Base-by-base conservation (phyloP, 2,888 invertebrate species). In the Gastracanthus pulcherrimus region DNA sequence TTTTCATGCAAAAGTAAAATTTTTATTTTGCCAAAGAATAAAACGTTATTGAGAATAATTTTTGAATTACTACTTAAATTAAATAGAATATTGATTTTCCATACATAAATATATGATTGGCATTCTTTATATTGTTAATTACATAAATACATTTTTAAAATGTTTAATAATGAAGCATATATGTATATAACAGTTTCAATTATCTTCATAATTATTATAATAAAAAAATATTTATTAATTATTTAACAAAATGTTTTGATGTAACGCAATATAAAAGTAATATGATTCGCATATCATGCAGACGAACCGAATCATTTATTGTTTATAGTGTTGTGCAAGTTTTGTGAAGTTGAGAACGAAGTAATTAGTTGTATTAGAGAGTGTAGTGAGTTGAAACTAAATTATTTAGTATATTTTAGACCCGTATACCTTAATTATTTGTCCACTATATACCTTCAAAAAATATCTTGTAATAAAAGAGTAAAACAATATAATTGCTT, bases 1-100 rank as follows among this genome's bases (percentile, higher is more conserved):
- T 75, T 13, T 34, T 69, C 62, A 34, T 76, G 62, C 69, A 70
- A 70, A 80, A n/a, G 34, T 62, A 51, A 55, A 76, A 55, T 58
- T 31, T 45, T 11, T 5, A 36, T 13, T 23, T 34, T 2, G 3
- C n/a, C n/a, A n/a, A 41, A 71, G 51, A 77, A 48, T n/a, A 51
- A 48, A 71, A 19, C 48, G 23, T 48, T 74, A 16, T 13, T 7
- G 31, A 45, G 45, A 64, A 75, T 29, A 55, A n/a, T n/a, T n/a
- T n/a, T 62, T 51, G 34, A 5, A 58, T 23, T 71, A 16, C 11
- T 23, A 16, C 34, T 55, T 48, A 19, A 38, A 7, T 55, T 48
- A 19, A 38, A 7, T 38, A 11, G 9, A 29, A 38, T 58, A 48
- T 48, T 4, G 4, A 16, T 19, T 48, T 6, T 48, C 19, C 6